Evolutionary conservation across 2,113 vertebrate genomes (phyloP), one percentile per base, ranked within the genome.

Genomic region (Alligator sinensis): DNA sequence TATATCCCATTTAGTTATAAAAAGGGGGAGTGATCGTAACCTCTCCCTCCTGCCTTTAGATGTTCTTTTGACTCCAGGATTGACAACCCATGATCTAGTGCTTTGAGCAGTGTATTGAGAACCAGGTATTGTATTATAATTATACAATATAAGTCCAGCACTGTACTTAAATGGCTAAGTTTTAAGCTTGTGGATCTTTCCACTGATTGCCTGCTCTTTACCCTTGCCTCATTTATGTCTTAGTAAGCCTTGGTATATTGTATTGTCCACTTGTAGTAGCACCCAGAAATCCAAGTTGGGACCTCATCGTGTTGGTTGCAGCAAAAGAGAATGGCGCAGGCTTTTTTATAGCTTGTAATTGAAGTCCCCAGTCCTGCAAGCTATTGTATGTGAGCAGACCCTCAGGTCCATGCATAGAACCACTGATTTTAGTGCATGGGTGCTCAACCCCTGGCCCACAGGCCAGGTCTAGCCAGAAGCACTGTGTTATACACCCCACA

Each of bases 41-140:
- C 68, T 47, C 47, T 47, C 47, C 47, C 47, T 47, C 47, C 47
- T 47, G 17, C 17, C 24, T 34, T 21, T 55, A 77, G 3, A 4
- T 94, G 3, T 34, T 13, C 34, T 34, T 17, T 18, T 0, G 0
- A 13, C 70, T 72, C 5, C 55, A 30, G 2, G 10, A 7, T 83
- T 81, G 68, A 83, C 19, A 76, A 60, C 4, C 24, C 13, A 27
- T 10, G 6, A 72, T 38, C 4, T 38, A 16, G 5, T 22, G 14
- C n/a, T 88, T 86, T 75, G 2, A 82, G 25, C 14, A 34, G 5
- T 59, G 14, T 4, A 3, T 9, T 90, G 55, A 25, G 68, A 25
- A 60, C 2, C 2, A 18, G 28, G 17, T 55, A 47, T 0, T 38
- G 81, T 77, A 79, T 30, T 22, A 70, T 79, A 24, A 22, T 6